A percentile compares a stretch with the other conserved stretches of the same genome.
Conservation (phyloP, 2,797 vertebrate species). For the Lacerta viridis region DNA sequence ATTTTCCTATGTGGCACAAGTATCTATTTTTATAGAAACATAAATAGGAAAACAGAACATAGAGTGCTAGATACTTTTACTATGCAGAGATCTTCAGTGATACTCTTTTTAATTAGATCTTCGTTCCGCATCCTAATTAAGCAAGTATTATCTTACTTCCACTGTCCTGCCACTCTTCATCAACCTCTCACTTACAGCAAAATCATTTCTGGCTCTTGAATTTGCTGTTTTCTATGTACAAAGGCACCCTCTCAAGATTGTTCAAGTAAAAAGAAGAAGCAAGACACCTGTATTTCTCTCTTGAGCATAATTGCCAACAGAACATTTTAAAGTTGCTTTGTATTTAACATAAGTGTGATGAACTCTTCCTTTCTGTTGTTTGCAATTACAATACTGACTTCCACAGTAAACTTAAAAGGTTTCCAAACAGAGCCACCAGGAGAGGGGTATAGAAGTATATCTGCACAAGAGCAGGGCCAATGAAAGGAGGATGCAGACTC, state of each 20-base stretch:
- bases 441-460: no score
- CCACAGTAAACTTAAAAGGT: not conserved
- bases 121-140: constrained; percentile 20
- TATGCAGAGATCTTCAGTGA: not conserved
- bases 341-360: constrained; percentile 1
- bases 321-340: constrained; percentile 1
- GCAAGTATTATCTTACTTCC: constrained; percentile 8
- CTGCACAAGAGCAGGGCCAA: not conserved
- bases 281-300: not conserved
- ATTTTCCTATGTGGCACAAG: constrained; percentile 4
- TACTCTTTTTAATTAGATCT: constrained; percentile 29
- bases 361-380: not conserved
- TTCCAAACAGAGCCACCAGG: not conserved
- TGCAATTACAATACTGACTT: not conserved
- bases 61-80: not conserved
- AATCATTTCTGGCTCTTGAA: constrained; percentile 8
- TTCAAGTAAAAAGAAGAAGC: constrained; percentile 1
- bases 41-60: not conserved
- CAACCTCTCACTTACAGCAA: not conserved
- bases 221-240: not conserved
- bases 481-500: no score
- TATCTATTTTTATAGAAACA: constrained; percentile 19
- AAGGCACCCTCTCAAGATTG: not conserved
- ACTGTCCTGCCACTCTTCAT: constrained; percentile 9
- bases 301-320: constrained; percentile 1